Evolutionary conservation across 2,797 vertebrate genomes (phyloP), one percentile per base, ranked within the genome.

Genomic region (Lindbergichthys nudifrons): DNA sequence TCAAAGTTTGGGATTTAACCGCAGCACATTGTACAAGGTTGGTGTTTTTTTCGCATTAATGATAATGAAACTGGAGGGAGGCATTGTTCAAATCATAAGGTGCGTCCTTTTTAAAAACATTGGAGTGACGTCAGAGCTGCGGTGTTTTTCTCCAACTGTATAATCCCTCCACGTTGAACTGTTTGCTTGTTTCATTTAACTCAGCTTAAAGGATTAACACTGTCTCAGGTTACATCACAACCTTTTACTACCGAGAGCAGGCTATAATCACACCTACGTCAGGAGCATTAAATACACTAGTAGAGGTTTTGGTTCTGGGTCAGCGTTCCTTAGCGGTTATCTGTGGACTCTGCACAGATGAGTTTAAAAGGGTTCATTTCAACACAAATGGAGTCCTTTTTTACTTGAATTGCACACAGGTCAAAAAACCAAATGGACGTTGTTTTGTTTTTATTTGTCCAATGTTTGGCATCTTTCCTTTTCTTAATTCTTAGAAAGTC

Each of bases 201-300:
- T 91, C 79, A 86, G 81, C 81, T 94, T 93, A 90, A 92, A 87
- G 88, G 90, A 93, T 95, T 94, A 94, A 65, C 83, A 73, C 76
- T 56, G 83, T 92, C 92, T 94, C 81, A 82, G 65, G 82, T 93
- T 92, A 88, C 89, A 90, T 90, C 81, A 36, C 84, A 71, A 81
- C 87, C 86, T 86, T 88, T 85, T 70, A 73, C 71, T 57, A 30
- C 73, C 4, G 52, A 87, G 86, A 88, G 90, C 63, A 65, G 3
- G 50, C 36, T 77, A 70, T 80, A 79, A 88, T 91, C 87, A 67
- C n/a, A 54, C 26, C 58, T 32, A 30, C 78, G 32, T 45, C 57
- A 30, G 3, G 1, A 4, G 69, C 65, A 82, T 81, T 74, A 73
- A 80, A 73, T n/a, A 19, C 39, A 56, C 47, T 56, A 59, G 80